Conservation (phyloP, 2,797 vertebrate species). For the Poecile montanus region DNA sequence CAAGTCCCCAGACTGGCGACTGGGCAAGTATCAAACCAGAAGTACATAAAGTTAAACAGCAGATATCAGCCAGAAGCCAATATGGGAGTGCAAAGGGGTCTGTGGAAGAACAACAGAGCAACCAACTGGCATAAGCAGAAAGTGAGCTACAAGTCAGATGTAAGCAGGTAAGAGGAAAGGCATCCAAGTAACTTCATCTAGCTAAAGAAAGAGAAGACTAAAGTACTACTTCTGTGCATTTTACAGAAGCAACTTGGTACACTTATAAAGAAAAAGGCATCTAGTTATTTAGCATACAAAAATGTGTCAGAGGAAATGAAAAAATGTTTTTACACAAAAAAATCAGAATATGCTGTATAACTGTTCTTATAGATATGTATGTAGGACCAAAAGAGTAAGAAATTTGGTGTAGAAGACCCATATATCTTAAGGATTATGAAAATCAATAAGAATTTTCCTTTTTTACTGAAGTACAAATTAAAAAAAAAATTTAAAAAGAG, state of each 20-base stretch:
- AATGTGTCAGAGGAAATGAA: background rate
- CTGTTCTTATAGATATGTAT: background rate
- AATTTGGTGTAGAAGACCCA: background rate
- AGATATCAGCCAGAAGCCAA: background rate
- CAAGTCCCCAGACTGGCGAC: background rate
- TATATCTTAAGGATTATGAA: background rate
- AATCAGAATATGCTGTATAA: background rate
- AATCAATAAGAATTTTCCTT: constrained; percentile 8
- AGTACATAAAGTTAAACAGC: background rate
- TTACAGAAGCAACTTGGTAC: background rate
- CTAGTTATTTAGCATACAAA: background rate
- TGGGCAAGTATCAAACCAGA: background rate
- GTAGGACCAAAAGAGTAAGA: background rate
- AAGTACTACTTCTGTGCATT: background rate
- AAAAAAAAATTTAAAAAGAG: background rate
- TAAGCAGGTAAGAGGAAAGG: background rate
- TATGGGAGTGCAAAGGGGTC: background rate
- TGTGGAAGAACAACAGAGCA: background rate
- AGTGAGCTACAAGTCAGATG: background rate
- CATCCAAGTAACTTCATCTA: background rate
- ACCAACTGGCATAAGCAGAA: background rate
- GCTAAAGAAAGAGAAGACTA: background rate
- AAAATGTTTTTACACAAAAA: background rate
- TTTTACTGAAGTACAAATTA: background rate
- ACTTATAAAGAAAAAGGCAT: background rate